phyloP scores from a whole-genome alignment of 2,888 invertebrate species.

The Standfussiana lucernea region DNA sequence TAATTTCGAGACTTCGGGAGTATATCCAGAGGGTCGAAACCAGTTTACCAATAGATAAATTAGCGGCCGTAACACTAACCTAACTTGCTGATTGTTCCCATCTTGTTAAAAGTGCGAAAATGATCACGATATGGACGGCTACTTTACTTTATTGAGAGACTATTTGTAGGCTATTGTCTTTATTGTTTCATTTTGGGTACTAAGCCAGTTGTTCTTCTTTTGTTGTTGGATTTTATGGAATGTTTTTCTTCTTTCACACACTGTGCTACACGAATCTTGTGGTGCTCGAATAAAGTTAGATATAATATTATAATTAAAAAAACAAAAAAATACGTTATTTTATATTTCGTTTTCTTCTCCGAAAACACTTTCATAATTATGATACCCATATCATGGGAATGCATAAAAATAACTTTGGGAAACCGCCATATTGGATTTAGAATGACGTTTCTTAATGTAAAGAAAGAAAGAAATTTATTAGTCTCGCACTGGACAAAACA shows the following conservation, averaged over 20 bases:
- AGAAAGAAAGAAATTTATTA: too few relatives aligned
- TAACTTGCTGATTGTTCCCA: constrained; percentile 37
- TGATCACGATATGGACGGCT: constrained; percentile 1
- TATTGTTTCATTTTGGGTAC: constrained; percentile 27
- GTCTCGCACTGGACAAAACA: too few relatives aligned
- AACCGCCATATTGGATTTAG: too few relatives aligned
- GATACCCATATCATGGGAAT: too few relatives aligned
- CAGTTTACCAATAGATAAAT: constrained; percentile 32
- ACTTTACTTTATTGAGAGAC: constrained; percentile 21
- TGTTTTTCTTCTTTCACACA: background rate
- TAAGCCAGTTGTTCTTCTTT: background rate
- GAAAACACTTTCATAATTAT: too few relatives aligned
- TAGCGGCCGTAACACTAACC: constrained; percentile 29
- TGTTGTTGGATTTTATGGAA: background rate
- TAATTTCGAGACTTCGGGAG: constrained; percentile 37
- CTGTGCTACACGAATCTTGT: background rate
- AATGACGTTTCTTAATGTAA: too few relatives aligned
- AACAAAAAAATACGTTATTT: too few relatives aligned
- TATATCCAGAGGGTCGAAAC: constrained; percentile 45
- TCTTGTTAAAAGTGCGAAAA: constrained; percentile 35
- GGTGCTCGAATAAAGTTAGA: background rate
- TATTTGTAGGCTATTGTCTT: constrained; percentile 12
- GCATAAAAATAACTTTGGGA: too few relatives aligned
- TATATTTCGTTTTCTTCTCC: too few relatives aligned
- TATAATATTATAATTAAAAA: background rate